Base-by-base conservation (phyloP, 2,113 vertebrate species). In the Hippocampus guttulatus region DNA sequence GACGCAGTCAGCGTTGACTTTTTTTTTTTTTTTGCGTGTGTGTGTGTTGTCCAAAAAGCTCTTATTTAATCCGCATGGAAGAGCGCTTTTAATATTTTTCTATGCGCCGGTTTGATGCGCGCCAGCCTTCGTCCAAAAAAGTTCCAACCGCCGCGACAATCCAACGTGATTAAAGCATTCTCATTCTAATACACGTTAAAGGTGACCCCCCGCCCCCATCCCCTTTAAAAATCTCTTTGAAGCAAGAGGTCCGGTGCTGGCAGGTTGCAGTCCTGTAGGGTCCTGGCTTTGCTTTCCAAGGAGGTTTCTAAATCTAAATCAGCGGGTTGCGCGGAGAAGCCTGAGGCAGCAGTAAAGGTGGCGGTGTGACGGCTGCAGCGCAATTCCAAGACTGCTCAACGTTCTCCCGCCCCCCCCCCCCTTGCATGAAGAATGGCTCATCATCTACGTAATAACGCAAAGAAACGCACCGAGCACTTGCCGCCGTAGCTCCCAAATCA, bases 291-390 rank as follows among this genome's bases (percentile, higher is more conserved):
- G 57, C 25, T 88, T 91, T 87, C 83, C 76, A 74, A 82, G 69
- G 33, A 91, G 85, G 75, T 90, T 92, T 92, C 91, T 93, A 91
- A 87, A 64, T 92, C 91, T 93, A 91, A 87, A 64, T 58, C 45
- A 64, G 75, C 54, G 77, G 47, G 70, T 78, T 77, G 69, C 78
- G 82, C 73, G 88, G 83, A 89, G 54, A 71, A 57, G 81, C 76
- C 87, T 88, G 91, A 93, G 84, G 68, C 86, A 71, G 88, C 74
- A 75, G 68, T 14, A 21, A 38, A 14, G 67, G 25, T 51, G 61
- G 69, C 52, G 69, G 66, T 52, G 61, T 15, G 80, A 68, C 67
- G 78, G 70, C 70, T 6, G 71, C 67, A 74, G 85, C 77, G 80
- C 78, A 67, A 76, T 78, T 83, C 81, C 76, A 76, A 54, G 72